phyloP scores from a whole-genome alignment of 2,113 vertebrate genomes.

The Scortum barcoo region DNA sequence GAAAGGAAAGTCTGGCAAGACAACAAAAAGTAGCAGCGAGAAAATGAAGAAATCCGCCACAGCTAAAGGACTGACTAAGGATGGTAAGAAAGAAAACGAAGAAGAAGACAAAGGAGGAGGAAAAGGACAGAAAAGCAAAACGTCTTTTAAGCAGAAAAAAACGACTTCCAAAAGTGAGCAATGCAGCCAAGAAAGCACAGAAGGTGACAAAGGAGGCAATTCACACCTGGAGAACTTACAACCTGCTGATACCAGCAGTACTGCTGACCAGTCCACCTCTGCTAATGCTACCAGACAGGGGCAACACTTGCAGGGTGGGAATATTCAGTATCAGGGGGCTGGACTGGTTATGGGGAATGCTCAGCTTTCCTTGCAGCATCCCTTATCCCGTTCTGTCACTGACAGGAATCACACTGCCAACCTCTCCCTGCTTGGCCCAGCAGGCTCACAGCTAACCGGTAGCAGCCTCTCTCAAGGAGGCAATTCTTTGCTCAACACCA shows the following conservation, averaged over 20 bases:
- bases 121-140: slow-evolving; percentile 15
- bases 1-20: slow-evolving; percentile 30
- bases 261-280: not conserved
- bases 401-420: slow-evolving; percentile 35
- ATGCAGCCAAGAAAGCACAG: not conserved
- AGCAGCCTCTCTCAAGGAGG: slow-evolving; percentile 59
- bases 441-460: slow-evolving; percentile 41
- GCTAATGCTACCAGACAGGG: not conserved
- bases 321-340: slow-evolving; percentile 34
- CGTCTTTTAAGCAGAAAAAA: slow-evolving; percentile 20
- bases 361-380: slow-evolving; percentile 27
- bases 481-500: slow-evolving; percentile 26
- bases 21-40: slow-evolving; percentile 8
- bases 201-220: not conserved
- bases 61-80: not conserved
- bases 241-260: not conserved
- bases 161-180: not conserved
- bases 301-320: slow-evolving; percentile 5
- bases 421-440: slow-evolving; percentile 38
- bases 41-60: slow-evolving; percentile 43
- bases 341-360: slow-evolving; percentile 19
- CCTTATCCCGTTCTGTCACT: slow-evolving; percentile 18
- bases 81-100: slow-evolving; percentile 7
- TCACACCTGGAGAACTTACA: slow-evolving; percentile 7
- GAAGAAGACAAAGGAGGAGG: not conserved